Base-by-base conservation (phyloP, 2,888 invertebrate species). In the Xestia ashworthii region DNA sequence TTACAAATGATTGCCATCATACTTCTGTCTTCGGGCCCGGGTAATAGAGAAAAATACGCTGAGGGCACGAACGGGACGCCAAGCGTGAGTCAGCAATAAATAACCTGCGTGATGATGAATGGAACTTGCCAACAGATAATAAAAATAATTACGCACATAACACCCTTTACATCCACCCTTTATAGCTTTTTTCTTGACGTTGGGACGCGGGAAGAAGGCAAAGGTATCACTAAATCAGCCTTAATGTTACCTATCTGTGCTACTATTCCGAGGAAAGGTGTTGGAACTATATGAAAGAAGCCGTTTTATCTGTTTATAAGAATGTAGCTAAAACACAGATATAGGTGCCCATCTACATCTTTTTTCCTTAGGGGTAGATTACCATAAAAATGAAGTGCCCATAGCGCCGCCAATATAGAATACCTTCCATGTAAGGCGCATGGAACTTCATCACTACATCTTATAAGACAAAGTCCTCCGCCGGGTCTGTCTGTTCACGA, bases 21-120 rank as follows among this genome's bases (percentile, higher is more conserved):
- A 83, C 76, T 75, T 64, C 70, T 87, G 80, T 86, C 85, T 83
- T 81, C 66, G 55, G 62, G 58, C 14, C 55, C 38, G n/a, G 55
- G 78, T 86, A 86, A 87, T 88, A 81, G 76, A 84, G 88, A 87
- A 86, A 87, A 88, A 87, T 88, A 75, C 74, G 71, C 78, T 65
- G 74, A 80, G 74, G 74, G 67, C 72, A 78, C 70, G 76, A 80
- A 81, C 77, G 76, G 81, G 80, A 78, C 79, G 72, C 76, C 78
- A 68, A 85, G 53, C 77, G 81, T 80, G 82, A 87, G 78, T 78
- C 79, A 1, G 74, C 82, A 77, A 83, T 89, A 89, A 88, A 88
- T 89, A 80, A 85, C 80, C 11, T 53, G 64, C 48, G 62, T 65
- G 75, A 85, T 88, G 87, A 88, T 83, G 76, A 83, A 89, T 83